Base-by-base conservation (phyloP, 1,140 invertebrate genomes). In the Halyomorpha halys region DNA sequence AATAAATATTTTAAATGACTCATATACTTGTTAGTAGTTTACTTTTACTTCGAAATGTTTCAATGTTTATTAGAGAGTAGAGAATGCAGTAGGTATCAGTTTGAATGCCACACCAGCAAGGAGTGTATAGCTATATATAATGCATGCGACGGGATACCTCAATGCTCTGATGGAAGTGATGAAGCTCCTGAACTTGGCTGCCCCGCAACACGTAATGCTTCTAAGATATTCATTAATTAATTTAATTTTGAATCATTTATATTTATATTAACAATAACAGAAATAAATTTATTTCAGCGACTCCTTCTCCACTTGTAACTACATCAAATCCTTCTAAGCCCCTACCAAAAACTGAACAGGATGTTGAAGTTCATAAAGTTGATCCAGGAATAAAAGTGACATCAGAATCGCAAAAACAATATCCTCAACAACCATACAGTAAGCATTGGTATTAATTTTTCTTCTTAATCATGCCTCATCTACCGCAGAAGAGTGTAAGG, bases 81-180 rank as follows among this genome's bases (percentile, higher is more conserved):
- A 18, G 30, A n/a, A 62, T 92, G 90, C 74, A 87, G 83, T 67
- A 79, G 85, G 56, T 89, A 89, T 74, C 90, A 96, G 74, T 95
- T 94, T 72, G 84, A 89, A 73, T 96, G 93, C 71, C 83, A 85
- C 64, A 83, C 83, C 39, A 86, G 84, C 25, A 83, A 84, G 25
- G 94, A 97, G 73, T 98, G 94, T 72, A 94, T 98, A 68, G 92
- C 91, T 2, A 88, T 94, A 68, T 96, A 97, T 74, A 95, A 97
- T 74, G 90, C 89, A 3, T 98, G 95, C 72, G 91, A 98, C 77
- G 93, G 92, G 30, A 91, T 96, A 63, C 85, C 89, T 14, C 92
- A 97, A 74, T 97, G 94, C 77, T 79, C 86, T 3, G 94, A 97
- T 79, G 90, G 84, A 64, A 92, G 89, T 73, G 91, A 94, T 72